Base-by-base conservation (phyloP, 2,888 invertebrate genomes). In the Drosophila melanocephala region DNA sequence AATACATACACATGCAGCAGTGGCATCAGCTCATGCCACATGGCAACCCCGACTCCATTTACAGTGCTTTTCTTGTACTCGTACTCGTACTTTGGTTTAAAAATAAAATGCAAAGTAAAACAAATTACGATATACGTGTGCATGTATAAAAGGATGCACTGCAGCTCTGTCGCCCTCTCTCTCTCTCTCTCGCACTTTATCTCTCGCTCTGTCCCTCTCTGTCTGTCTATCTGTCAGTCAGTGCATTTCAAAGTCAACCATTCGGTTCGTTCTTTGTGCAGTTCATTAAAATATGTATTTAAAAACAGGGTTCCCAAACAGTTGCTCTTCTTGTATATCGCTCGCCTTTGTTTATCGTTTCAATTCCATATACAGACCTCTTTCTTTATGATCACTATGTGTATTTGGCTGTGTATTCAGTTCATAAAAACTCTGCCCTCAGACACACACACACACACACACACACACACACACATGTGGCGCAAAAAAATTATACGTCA, bases 211-310 rank as follows among this genome's bases (percentile, higher is more conserved):
- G 4, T 55, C n/a, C 16, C 26, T 22, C 37, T 44, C 5, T 65
- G 32, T 16, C 53, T 28, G 19, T 28, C 59, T 22, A 30, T 52
- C 47, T 50, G 65, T 64, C 65, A 28, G 71, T 70, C 77, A 62
- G 72, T 75, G 72, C 80, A 67, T 86, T 77, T 83, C 71, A 88
- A 80, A 84, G 80, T 86, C 89, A 86, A 72, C 62, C 63, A 33
- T 70, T 57, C 47, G 61, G 37, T n/a, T 26, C 12, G 26, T 19
- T 33, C 66, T 69, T 75, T 78, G 70, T 76, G 78, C 62, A 81
- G 90, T 87, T 87, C 86, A 86, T 89, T 86, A 90, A 86, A 89
- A 87, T 71, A 50, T 61, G 72, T 75, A 78, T 84, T 76, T 58
- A 72, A 71, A 56, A 51, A 12, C 59, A 59, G 55, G 59, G 61